These are phyloP conservation scores for Leptopterna dolabrata DNA, from an alignment of 2,888 invertebrate species.

Conservation along the genomic window DNA sequence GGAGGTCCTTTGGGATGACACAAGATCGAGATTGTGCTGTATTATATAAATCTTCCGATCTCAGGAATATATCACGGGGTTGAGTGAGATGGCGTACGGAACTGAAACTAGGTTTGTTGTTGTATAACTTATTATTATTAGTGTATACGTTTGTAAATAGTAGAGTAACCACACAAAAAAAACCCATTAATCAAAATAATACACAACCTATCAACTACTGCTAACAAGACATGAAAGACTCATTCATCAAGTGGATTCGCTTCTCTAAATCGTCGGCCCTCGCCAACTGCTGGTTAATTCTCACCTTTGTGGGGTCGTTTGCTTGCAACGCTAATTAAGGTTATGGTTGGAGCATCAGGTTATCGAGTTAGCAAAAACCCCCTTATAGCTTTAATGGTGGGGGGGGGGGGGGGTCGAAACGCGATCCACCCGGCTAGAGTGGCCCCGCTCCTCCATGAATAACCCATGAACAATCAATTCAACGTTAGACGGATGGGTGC, in stretches of 20 bases:
- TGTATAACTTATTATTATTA: too few relatives aligned
- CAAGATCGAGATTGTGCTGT: neutral
- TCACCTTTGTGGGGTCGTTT: neutral
- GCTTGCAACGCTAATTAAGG: neutral
- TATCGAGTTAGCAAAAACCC: neutral
- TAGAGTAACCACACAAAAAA: too few relatives aligned
- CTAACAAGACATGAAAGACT: too few relatives aligned
- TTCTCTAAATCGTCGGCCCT: neutral
- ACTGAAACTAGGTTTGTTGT: too few relatives aligned
- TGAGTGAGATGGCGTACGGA: too few relatives aligned
- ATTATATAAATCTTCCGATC: too few relatives aligned
- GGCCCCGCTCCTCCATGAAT: neutral
- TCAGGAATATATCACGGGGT: too few relatives aligned
- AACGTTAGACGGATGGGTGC: constrained; percentile 2
- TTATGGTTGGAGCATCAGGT: constrained; percentile 4
- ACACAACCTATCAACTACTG: too few relatives aligned
- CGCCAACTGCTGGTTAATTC: neutral
- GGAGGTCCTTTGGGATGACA: neutral
- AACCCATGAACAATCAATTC: constrained; percentile 29
- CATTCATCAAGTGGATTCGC: too few relatives aligned
- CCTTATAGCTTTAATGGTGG: neutral
- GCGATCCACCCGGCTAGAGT: neutral
- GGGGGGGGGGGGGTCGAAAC: neutral
- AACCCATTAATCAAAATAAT: too few relatives aligned
- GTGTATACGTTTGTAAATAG: too few relatives aligned